Evolutionary conservation across 2,888 invertebrate species (phyloP).

Genomic region (Stictocephala bisonia): DNA sequence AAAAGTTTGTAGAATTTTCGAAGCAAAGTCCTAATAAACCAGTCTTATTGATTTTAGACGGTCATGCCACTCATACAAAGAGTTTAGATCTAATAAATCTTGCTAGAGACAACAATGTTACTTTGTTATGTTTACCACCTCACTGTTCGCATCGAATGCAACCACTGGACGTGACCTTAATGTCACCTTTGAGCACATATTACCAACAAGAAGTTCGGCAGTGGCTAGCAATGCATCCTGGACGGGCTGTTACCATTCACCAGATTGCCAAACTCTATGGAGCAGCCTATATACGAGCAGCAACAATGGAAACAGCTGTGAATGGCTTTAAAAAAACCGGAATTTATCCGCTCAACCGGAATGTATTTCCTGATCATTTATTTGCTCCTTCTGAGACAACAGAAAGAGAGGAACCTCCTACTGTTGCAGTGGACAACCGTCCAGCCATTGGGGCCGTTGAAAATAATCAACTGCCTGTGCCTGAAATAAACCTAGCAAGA

Average conservation of each 20-base stretch:
- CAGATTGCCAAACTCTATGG: constrained; percentile 56
- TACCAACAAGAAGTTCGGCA: constrained; percentile 56
- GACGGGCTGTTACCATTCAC: constrained; percentile 56
- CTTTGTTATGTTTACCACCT: constrained; percentile 57
- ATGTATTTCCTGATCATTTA: too few relatives aligned
- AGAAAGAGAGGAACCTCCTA: too few relatives aligned
- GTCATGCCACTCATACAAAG: constrained; percentile 61
- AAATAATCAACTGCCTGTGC: too few relatives aligned
- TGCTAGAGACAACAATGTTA: constrained; percentile 55
- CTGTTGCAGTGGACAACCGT: too few relatives aligned
- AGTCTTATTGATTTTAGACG: constrained; percentile 62
- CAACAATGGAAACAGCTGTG: too few relatives aligned
- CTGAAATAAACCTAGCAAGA: too few relatives aligned
- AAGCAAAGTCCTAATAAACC: constrained; percentile 53
- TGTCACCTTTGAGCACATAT: constrained; percentile 57
- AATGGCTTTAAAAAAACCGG: too few relatives aligned
- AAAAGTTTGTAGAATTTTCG: constrained; percentile 45
- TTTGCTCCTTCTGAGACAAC: too few relatives aligned
- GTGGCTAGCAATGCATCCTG: constrained; percentile 57
- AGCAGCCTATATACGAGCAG: too few relatives aligned
- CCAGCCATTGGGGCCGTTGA: too few relatives aligned
- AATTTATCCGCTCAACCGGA: too few relatives aligned
- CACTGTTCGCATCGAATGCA: constrained; percentile 44
- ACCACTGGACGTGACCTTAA: constrained; percentile 55
- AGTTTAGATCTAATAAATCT: constrained; percentile 56